phyloP scores from a whole-genome alignment of 2,113 vertebrate genomes.

The Mugil cephalus region DNA sequence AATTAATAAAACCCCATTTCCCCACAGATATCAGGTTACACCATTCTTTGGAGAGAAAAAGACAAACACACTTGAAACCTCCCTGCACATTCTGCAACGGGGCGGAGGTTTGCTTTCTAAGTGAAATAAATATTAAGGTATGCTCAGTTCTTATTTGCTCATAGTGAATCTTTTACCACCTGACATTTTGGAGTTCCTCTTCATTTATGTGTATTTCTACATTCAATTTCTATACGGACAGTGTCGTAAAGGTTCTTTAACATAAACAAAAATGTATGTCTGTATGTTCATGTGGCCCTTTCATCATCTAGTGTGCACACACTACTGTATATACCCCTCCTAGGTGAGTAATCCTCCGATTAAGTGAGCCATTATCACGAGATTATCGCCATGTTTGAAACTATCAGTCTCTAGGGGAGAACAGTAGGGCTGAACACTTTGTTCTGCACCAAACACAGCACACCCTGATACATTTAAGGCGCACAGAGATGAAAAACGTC shows the following conservation, averaged over 20 bases:
- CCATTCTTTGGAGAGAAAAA: background rate
- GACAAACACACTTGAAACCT: conserved; percentile 5
- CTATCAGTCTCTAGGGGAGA: conserved; percentile 31
- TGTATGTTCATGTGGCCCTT: background rate
- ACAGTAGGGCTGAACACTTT: background rate
- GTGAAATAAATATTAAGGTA: conserved; percentile 20
- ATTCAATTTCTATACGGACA: no score
- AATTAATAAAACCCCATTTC: conserved; percentile 33
- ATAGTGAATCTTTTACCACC: conserved; percentile 17
- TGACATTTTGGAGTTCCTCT: conserved; percentile 16
- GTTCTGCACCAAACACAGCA: background rate
- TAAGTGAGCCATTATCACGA: conserved; percentile 36
- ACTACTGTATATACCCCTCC: background rate
- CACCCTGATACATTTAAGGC: background rate
- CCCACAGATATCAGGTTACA: conserved; percentile 7
- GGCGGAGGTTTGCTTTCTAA: background rate
- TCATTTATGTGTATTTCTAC: background rate
- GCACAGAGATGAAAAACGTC: background rate
- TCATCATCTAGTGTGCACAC: background rate
- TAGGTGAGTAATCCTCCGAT: conserved; percentile 35
- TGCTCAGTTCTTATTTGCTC: conserved; percentile 22
- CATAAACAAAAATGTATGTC: background rate
- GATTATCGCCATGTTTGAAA: conserved; percentile 26
- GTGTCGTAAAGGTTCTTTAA: background rate
- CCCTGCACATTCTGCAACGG: background rate